Evolutionary conservation across 2,888 invertebrate species (phyloP).

Genomic region (Epistrophella euchroma): DNA sequence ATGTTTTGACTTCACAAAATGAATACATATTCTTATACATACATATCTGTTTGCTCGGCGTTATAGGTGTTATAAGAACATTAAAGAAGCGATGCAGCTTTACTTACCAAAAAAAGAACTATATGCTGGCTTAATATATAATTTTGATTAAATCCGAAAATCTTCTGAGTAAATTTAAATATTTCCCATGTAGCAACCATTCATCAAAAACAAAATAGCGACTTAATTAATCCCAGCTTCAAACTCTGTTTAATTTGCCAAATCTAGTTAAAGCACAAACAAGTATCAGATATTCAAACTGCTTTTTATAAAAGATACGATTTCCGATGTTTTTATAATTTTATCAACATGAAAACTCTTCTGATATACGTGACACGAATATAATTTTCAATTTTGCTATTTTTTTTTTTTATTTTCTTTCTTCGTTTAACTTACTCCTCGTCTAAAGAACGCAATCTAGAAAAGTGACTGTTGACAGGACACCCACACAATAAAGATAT

Average conservation of each 20-base stretch:
- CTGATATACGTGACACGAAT: conserved; percentile 39
- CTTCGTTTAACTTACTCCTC: not conserved
- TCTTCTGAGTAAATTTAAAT: no score
- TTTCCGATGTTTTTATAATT: conserved; percentile 8
- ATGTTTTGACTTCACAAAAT: no score
- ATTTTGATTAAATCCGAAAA: no score
- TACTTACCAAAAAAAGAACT: no score
- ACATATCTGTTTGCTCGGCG: no score
- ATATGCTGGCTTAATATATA: no score
- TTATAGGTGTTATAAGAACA: no score
- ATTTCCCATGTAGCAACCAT: not conserved
- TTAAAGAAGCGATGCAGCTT: no score
- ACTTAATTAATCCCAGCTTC: not conserved
- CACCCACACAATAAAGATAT: conserved; percentile 56
- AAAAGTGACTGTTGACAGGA: conserved; percentile 43
- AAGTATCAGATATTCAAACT: conserved; percentile 8
- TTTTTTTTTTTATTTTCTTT: conserved; percentile 4
- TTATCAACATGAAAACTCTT: not conserved
- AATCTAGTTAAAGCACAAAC: conserved; percentile 2
- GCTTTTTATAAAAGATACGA: not conserved
- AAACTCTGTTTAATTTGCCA: not conserved
- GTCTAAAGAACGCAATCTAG: conserved; percentile 30
- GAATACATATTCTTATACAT: no score
- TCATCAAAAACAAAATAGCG: not conserved
- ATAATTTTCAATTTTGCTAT: conserved; percentile 18